Conservation (phyloP, 1,140 invertebrate genomes). For the Pogonomyrmex barbatus region DNA sequence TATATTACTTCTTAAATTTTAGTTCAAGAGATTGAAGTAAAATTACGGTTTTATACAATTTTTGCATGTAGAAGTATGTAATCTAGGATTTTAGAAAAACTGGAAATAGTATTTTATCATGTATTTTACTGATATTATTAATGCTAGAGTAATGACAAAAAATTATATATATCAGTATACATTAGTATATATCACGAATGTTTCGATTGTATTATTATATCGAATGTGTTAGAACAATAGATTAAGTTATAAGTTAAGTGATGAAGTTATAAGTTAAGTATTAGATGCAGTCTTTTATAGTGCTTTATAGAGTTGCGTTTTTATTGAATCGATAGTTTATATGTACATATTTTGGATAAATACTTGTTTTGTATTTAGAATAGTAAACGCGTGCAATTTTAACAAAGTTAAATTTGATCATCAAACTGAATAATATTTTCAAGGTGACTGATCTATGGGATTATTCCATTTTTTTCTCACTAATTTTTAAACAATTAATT, state of each 20-base stretch:
- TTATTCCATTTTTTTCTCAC: not conserved
- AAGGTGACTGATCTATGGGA: not conserved
- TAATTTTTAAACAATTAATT: not conserved
- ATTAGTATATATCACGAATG: not conserved
- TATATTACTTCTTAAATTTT: constrained; percentile 37
- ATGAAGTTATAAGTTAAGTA: constrained; percentile 38
- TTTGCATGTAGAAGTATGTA: constrained; percentile 47
- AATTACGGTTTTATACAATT: constrained; percentile 30
- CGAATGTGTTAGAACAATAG: constrained; percentile 65
- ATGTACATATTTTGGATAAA: constrained; percentile 29
- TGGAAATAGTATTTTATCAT: constrained; percentile 27
- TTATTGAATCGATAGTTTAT: constrained; percentile 25
- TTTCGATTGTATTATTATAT: constrained; percentile 40
- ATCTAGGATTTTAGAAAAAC: constrained; percentile 40
- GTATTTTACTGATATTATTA: not conserved
- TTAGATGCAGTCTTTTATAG: constrained; percentile 64
- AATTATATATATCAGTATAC: not conserved
- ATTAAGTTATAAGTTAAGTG: constrained; percentile 56
- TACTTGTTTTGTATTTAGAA: constrained; percentile 39
- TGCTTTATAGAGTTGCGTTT: constrained; percentile 62
- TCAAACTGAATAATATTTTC: constrained; percentile 36
- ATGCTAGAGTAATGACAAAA: not conserved
- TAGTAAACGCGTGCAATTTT: not conserved
- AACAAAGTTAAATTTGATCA: not conserved
- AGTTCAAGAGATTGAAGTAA: constrained; percentile 32